phyloP scores from a whole-genome alignment of 1,140 invertebrate genomes.

The Pentalonia nigronervosa region DNA sequence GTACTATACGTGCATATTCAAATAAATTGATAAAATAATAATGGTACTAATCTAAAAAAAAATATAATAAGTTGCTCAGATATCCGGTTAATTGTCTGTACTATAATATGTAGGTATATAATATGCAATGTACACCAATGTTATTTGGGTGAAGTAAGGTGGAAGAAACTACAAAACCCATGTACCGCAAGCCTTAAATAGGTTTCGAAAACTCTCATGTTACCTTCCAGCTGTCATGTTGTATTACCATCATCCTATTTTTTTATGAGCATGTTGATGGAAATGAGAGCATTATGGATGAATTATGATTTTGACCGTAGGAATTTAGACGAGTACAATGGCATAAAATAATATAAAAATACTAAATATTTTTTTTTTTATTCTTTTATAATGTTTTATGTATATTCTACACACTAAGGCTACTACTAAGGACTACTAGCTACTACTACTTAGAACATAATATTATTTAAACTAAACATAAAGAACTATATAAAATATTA shows the following conservation, averaged over 20 bases:
- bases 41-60: neutral
- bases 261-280: slow-evolving; percentile 19
- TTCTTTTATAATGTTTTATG: neutral
- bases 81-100: slow-evolving; percentile 52
- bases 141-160: slow-evolving; percentile 46
- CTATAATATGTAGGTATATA: neutral
- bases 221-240: slow-evolving; percentile 54
- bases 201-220: slow-evolving; percentile 49
- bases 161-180: slow-evolving; percentile 55
- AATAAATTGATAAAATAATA: slow-evolving; percentile 27
- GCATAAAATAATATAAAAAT: slow-evolving; percentile 14
- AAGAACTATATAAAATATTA: neutral
- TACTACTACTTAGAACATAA: neutral
- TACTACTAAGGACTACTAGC: neutral
- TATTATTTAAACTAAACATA: neutral
- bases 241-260: slow-evolving; percentile 23
- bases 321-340: slow-evolving; percentile 24
- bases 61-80: slow-evolving; percentile 37
- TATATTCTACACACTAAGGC: neutral
- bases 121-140: slow-evolving; percentile 39
- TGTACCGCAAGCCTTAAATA: slow-evolving; percentile 46
- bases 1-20: neutral
- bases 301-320: slow-evolving; percentile 40
- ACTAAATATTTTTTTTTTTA: neutral
- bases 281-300: slow-evolving; percentile 39